phyloP scores from a whole-genome alignment of 2,888 invertebrate genomes.

The Pollenia griseotomentosa region DNA sequence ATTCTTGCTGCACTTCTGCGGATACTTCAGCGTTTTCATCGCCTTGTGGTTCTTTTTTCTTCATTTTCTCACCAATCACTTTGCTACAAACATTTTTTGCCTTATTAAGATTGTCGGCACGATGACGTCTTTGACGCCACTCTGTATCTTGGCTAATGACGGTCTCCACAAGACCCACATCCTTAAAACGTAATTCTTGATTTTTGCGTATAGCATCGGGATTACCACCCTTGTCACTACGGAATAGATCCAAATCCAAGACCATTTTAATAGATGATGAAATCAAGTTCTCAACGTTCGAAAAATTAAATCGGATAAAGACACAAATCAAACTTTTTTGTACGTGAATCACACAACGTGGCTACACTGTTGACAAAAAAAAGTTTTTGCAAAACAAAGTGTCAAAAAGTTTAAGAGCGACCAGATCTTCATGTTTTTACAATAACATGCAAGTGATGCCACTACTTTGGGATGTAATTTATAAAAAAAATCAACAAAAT shows the following conservation, averaged over 20 bases:
- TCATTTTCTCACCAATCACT: conserved; percentile 98
- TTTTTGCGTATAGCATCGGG: conserved; percentile 96
- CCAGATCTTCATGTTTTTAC: neutral
- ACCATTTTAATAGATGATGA: conserved; percentile 89
- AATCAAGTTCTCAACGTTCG: conserved; percentile 41
- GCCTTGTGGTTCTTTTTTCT: conserved; percentile 91
- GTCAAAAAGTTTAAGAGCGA: neutral
- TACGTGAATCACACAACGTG: conserved; percentile 79
- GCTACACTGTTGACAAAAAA: conserved; percentile 73
- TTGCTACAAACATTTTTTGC: conserved; percentile 98
- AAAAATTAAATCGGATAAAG: conserved; percentile 10
- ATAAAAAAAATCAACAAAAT: no score
- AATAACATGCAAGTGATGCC: neutral
- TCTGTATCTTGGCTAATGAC: conserved; percentile 94
- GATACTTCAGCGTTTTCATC: conserved; percentile 87
- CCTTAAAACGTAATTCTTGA: conserved; percentile 96
- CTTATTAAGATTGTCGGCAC: conserved; percentile 97
- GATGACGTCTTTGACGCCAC: conserved; percentile 96
- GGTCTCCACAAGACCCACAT: conserved; percentile 94
- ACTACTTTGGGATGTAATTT: no score
- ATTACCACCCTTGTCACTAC: conserved; percentile 97
- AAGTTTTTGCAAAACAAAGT: conserved; percentile 29
- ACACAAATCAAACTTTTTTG: conserved; percentile 24
- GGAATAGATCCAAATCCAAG: conserved; percentile 97
- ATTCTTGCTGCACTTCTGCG: conserved; percentile 85